These are phyloP conservation scores for Aegotheles bennettii DNA, from an alignment of 2,113 vertebrate species.

Conservation along the genomic window DNA sequence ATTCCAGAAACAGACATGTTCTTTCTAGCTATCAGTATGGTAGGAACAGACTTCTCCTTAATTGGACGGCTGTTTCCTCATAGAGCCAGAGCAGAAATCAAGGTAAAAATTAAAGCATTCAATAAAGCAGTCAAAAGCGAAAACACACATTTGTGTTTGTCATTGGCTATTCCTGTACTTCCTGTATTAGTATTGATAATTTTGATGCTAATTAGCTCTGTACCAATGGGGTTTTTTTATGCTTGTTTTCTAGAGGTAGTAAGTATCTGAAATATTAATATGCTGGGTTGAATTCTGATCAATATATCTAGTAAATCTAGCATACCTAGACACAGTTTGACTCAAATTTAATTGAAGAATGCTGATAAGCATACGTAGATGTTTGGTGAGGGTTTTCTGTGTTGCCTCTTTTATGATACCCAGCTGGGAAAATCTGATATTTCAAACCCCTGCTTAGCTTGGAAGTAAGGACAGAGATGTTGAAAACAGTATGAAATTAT, in stretches of 20 bases:
- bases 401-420: background rate
- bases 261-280: background rate
- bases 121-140: background rate
- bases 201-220: background rate
- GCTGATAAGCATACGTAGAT: background rate
- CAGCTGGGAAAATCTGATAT: background rate
- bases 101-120: constrained; percentile 73
- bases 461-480: background rate
- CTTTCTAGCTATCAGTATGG: constrained; percentile 98
- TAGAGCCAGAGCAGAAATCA: constrained; percentile 91
- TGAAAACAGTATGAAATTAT: background rate
- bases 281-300: background rate
- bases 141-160: background rate
- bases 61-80: constrained; percentile 95
- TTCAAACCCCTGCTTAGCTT: background rate
- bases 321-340: background rate
- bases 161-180: background rate
- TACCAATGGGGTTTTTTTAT: background rate
- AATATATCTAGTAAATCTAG: background rate
- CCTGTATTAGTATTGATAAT: background rate
- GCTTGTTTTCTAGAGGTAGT: background rate
- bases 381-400: background rate
- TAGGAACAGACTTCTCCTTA: constrained; percentile 97
- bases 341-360: background rate
- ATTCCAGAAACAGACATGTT: constrained; percentile 97